These are phyloP conservation scores for Sebastiscus tertius DNA, from an alignment of 2,797 vertebrate species.

Conservation along the genomic window DNA sequence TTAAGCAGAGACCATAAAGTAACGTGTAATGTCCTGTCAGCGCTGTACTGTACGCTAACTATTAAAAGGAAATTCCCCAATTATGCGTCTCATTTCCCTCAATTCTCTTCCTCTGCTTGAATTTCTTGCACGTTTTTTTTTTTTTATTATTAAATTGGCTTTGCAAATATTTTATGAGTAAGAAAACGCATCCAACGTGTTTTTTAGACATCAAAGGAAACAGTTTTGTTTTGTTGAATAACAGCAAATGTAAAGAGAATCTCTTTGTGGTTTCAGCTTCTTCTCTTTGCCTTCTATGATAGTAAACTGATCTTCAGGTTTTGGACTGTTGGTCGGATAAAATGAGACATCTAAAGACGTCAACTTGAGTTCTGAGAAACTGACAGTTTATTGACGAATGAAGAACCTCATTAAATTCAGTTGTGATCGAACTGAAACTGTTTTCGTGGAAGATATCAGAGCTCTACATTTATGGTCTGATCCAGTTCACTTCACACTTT, in stretches of 20 bases:
- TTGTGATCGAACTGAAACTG: too few relatives aligned
- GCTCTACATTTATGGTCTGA: too few relatives aligned
- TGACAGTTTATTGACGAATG: neutral
- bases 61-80: neutral
- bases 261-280: too few relatives aligned
- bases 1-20: neutral
- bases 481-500: too few relatives aligned
- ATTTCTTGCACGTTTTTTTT: neutral
- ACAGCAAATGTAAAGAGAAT: neutral
- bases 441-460: too few relatives aligned
- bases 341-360: too few relatives aligned
- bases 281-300: too few relatives aligned
- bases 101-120: neutral
- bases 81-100: neutral
- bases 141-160: neutral
- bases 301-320: too few relatives aligned
- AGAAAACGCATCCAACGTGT: neutral
- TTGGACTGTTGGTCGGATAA: too few relatives aligned
- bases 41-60: neutral
- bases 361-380: neutral
- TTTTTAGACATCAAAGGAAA: too few relatives aligned
- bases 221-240: neutral
- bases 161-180: neutral
- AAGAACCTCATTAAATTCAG: neutral
- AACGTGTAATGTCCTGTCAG: neutral